Evolutionary conservation across 2,797 vertebrate genomes (phyloP).

Genomic region (Lagorchestes hirsutus): DNA sequence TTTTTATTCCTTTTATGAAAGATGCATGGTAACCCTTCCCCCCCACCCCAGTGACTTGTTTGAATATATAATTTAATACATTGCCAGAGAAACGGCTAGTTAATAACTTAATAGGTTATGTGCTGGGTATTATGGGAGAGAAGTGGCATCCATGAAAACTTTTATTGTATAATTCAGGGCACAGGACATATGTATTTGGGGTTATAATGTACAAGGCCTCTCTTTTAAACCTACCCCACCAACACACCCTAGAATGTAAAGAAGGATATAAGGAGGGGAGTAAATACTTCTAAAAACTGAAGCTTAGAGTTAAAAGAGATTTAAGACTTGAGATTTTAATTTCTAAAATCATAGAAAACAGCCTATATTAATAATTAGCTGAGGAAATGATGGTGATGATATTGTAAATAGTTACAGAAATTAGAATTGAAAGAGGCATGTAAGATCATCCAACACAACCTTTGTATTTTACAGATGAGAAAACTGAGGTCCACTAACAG

Average conservation of each 20-base stretch:
- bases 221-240: conserved; percentile 55
- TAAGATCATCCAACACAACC: neutral
- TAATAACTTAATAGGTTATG: conserved; percentile 79
- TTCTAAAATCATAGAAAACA: conserved; percentile 15
- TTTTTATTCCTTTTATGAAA: conserved; percentile 83
- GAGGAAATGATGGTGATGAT: conserved; percentile 11
- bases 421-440: neutral
- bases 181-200: conserved; percentile 48
- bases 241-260: conserved; percentile 46
- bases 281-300: conserved; percentile 49
- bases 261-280: conserved; percentile 50
- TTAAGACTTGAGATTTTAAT: neutral
- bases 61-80: conserved; percentile 76
- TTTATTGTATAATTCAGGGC: conserved; percentile 53
- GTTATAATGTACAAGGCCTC: conserved; percentile 58
- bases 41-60: conserved; percentile 70
- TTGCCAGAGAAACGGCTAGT: conserved; percentile 70
- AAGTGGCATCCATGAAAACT: conserved; percentile 73
- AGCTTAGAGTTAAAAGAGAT: neutral
- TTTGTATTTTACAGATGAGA: neutral
- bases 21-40: conserved; percentile 71
- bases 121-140: conserved; percentile 72
- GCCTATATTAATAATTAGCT: neutral
- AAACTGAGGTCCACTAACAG: neutral
- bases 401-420: neutral